These are phyloP conservation scores for Standfussiana lucernea DNA, from an alignment of 2,888 invertebrate genomes.

Conservation along the genomic window DNA sequence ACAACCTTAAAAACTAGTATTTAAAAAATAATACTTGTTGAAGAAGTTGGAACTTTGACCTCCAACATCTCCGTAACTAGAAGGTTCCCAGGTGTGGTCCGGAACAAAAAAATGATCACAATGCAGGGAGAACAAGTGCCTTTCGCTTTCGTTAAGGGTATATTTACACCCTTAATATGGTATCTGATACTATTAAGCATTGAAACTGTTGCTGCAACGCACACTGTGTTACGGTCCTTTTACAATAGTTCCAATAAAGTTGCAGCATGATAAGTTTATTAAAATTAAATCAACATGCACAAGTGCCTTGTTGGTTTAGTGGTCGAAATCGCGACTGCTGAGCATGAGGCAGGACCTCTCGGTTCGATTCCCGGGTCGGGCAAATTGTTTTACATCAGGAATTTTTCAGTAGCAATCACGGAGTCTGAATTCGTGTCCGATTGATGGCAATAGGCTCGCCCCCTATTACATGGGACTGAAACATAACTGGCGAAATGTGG, in stretches of 20 bases:
- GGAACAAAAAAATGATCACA: neutral
- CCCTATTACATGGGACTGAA: too few relatives aligned
- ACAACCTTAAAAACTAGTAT: neutral
- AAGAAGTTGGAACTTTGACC: neutral
- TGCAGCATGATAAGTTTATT: neutral
- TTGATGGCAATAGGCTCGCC: too few relatives aligned
- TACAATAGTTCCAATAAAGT: neutral
- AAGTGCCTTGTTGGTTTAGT: too few relatives aligned
- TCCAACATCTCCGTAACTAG: neutral
- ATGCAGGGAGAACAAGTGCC: neutral
- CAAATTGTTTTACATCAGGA: too few relatives aligned
- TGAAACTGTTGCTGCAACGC: slow-evolving; percentile 13
- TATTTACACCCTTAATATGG: neutral
- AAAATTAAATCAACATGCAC: neutral
- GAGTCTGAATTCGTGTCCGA: too few relatives aligned
- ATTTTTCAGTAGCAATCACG: too few relatives aligned
- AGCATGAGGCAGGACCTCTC: too few relatives aligned
- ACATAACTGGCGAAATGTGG: too few relatives aligned
- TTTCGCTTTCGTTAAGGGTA: neutral
- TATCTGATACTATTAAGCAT: neutral
- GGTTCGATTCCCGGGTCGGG: too few relatives aligned
- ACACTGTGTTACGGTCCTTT: neutral
- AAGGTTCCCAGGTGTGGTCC: neutral
- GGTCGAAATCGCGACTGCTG: too few relatives aligned
- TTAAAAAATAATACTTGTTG: neutral